phyloP scores from a whole-genome alignment of 2,113 vertebrate genomes.

The Corythornis cristatus region DNA sequence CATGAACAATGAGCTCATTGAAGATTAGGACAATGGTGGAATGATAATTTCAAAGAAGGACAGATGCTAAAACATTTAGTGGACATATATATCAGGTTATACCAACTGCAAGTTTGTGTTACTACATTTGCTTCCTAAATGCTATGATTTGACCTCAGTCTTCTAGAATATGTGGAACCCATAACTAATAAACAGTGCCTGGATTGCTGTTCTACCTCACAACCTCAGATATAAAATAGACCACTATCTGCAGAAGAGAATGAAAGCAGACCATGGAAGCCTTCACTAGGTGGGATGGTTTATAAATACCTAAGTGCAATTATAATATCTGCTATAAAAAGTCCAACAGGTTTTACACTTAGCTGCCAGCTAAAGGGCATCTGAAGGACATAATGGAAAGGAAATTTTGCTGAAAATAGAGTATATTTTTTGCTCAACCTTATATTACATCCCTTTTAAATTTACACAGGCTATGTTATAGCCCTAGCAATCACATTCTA shows the following conservation, averaged over 20 bases:
- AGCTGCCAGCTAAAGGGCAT: background rate
- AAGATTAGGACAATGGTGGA: background rate
- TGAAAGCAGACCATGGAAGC: conserved; percentile 20
- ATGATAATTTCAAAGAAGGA: background rate
- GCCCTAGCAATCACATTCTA: background rate
- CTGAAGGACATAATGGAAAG: background rate
- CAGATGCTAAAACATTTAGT: background rate
- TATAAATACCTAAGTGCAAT: conserved; percentile 3
- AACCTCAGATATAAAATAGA: background rate
- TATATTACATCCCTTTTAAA: background rate
- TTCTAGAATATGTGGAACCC: background rate
- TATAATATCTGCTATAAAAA: conserved; percentile 66
- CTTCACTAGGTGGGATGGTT: conserved; percentile 20
- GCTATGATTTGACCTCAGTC: background rate
- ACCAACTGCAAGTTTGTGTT: background rate
- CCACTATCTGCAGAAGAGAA: conserved; percentile 25
- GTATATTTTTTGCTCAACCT: background rate
- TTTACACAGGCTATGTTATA: background rate
- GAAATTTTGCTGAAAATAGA: background rate
- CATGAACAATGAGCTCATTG: background rate
- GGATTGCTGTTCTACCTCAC: background rate
- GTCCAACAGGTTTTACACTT: background rate
- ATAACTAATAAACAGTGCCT: background rate
- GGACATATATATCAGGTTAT: background rate
- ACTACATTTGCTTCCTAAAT: background rate